phyloP scores from a whole-genome alignment of 2,888 invertebrate species.

The Pinctada fucata region DNA sequence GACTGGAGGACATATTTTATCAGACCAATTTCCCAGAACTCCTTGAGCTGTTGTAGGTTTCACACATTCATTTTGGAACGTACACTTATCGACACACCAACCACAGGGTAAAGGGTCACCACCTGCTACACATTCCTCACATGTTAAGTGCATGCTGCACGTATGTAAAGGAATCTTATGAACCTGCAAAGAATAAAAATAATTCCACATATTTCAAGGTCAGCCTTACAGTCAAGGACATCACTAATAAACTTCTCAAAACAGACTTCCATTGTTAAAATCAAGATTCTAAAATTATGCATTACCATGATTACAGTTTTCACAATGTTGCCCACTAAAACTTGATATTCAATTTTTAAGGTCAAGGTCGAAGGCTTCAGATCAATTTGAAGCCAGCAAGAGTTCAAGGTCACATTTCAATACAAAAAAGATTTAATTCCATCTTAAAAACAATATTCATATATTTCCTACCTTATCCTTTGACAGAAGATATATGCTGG shows the following conservation, averaged over 20 bases:
- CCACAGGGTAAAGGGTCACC: conserved; percentile 35
- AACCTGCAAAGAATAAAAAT: conserved; percentile 22
- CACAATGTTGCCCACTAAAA: too few species aligned
- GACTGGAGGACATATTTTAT: conserved; percentile 33
- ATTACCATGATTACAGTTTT: too few species aligned
- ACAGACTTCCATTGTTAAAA: too few species aligned
- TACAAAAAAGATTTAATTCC: too few species aligned
- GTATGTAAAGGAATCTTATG: conserved; percentile 28
- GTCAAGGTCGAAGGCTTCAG: too few species aligned
- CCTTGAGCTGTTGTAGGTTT: conserved; percentile 2
- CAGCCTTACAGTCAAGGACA: too few species aligned
- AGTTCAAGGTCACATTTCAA: too few species aligned
- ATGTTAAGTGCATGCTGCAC: conserved; percentile 32
- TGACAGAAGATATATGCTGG: conserved; percentile 12
- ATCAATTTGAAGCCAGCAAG: too few species aligned
- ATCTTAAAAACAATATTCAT: too few species aligned
- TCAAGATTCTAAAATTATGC: too few species aligned
- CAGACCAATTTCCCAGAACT: conserved; percentile 15
- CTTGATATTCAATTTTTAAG: too few species aligned
- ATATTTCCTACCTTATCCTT: conserved; percentile 7
- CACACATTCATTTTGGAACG: conserved; percentile 23
- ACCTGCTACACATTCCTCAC: conserved; percentile 35
- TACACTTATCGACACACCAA: conserved; percentile 37
- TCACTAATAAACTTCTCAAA: too few species aligned
- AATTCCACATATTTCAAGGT: not conserved